Percentiles rank a stretch among this genome's conserved stretches.
Conservation (phyloP, 2,113 vertebrate genomes). For the Gobiocypris rarus region DNA sequence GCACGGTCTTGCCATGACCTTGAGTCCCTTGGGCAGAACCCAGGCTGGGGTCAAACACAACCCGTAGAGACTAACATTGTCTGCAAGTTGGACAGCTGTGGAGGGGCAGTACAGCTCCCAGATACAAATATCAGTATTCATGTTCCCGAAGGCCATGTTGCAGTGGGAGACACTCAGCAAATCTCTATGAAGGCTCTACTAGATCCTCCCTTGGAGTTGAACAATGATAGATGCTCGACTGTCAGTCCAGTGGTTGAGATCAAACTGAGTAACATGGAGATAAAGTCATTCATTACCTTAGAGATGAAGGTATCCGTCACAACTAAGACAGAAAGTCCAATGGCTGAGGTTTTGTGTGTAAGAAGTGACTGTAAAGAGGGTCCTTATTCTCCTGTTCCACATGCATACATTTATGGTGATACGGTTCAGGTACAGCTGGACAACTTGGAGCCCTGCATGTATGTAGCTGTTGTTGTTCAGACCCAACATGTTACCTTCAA, state of each 20-base stretch:
- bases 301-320: constrained; percentile 88
- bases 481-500: constrained; percentile 80
- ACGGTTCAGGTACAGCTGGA: constrained; percentile 90
- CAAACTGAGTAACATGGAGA: constrained; percentile 93
- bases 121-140: constrained; percentile 91
- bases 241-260: constrained; percentile 93
- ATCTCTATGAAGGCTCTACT: constrained; percentile 93
- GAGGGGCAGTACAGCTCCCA: constrained; percentile 91
- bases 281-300: constrained; percentile 83
- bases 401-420: constrained; percentile 84
- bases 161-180: constrained; percentile 87
- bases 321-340: constrained; percentile 81
- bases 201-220: constrained; percentile 92
- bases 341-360: constrained; percentile 85
- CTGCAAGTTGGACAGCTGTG: constrained; percentile 87
- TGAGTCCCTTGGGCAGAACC: constrained; percentile 90
- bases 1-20: constrained; percentile 95
- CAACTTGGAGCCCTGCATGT: constrained; percentile 92
- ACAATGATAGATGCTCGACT: constrained; percentile 86
- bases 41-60: constrained; percentile 97
- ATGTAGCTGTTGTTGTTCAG: constrained; percentile 85
- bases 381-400: constrained; percentile 81
- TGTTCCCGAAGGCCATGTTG: constrained; percentile 89
- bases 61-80: constrained; percentile 92
- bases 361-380: constrained; percentile 90